Base-by-base conservation (phyloP, 2,888 invertebrate genomes). In the Eupithecia vulgata region DNA sequence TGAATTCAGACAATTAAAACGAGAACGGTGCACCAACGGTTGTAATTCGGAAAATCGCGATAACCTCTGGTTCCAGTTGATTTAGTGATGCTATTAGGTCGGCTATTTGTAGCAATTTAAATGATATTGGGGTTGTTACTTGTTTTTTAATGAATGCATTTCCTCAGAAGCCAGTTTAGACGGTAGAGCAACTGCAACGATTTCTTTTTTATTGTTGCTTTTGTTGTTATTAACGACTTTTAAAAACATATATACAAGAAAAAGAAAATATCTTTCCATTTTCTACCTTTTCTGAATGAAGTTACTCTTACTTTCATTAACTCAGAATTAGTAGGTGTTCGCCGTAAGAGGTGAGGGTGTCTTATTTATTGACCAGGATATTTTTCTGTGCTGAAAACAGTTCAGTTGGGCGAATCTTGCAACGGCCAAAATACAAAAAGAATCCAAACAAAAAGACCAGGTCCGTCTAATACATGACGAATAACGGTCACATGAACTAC, bases 1-100 rank as follows among this genome's bases (percentile, higher is more conserved):
- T 83, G 86, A 87, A 88, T 88, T 83, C 57, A 57, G 87, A 90
- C 91, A 90, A 93, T 94, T 94, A 94, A 94, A 95, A 92, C 91
- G 91, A 92, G 93, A 93, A 84, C 90, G 83, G 78, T 82, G 87
- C 84, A 86, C 84, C 87, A 87, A 93, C 91, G 90, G 92, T 87
- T 89, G 85, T 84, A 84, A 83, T 83, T 85, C 85, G 87, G 86
- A 90, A 91, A 89, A 90, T 91, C 90, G 88, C 88, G 94, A 93
- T 94, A 94, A 94, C 94, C 94, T 93, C 84, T 86, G 74, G 76
- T 79, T 85, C 77, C 76, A 78, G 57, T 75, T 83, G 84, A 87
- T 87, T 86, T 85, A 82, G 81, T 82, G 83, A 83, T 84, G 81
- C 75, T 79, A 83, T 85, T 86, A 83, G 84, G 78, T 40, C 71